A percentile compares a stretch with the other conserved stretches of the same genome.
These are phyloP conservation scores for Diachrysia chrysitis DNA, from an alignment of 2,888 invertebrate species.

Conservation along the genomic window DNA sequence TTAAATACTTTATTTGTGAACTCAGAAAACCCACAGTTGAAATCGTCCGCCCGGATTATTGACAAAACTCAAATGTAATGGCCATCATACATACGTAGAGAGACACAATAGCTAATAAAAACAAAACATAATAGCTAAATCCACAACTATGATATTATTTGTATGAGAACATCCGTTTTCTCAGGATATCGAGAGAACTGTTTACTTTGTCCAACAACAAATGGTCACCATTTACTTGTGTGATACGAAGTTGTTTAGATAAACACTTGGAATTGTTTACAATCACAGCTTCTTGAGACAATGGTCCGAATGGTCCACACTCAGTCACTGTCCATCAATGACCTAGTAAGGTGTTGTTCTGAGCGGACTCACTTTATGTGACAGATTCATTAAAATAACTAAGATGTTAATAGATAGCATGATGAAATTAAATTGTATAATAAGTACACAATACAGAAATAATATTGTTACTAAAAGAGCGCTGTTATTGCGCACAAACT, in stretches of 20 bases:
- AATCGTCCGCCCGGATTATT: neutral
- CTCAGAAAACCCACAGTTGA: too few species aligned
- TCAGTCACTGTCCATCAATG: neutral
- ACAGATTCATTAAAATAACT: too few species aligned
- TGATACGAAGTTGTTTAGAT: neutral
- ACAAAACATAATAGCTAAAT: neutral
- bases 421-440: too few species aligned
- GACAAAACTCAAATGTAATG: too few species aligned
- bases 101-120: constrained; percentile 1
- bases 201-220: constrained; percentile 40
- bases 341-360: neutral
- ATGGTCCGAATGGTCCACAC: neutral
- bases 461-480: too few species aligned
- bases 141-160: constrained; percentile 19
- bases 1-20: neutral
- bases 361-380: too few species aligned
- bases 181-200: constrained; percentile 20
- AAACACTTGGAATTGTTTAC: neutral
- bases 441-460: too few species aligned
- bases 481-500: too few species aligned
- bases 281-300: neutral
- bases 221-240: constrained; percentile 8
- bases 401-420: too few species aligned
- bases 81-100: too few species aligned
- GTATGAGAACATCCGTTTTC: constrained; percentile 31